Conservation (phyloP, 2,113 vertebrate species). For the Lipotes vexillifer region DNA sequence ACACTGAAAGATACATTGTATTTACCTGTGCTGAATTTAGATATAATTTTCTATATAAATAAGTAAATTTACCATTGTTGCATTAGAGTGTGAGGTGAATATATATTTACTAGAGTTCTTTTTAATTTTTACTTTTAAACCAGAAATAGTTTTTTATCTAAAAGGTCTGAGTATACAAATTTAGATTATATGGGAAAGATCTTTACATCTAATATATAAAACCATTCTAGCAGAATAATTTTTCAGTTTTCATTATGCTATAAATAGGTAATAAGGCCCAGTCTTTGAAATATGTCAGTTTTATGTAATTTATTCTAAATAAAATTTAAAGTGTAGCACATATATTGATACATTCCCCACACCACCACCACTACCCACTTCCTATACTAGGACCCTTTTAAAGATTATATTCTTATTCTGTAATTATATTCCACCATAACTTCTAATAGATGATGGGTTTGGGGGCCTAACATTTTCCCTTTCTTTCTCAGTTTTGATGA, state of each 20-base stretch:
- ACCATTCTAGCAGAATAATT: background rate
- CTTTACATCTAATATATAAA: background rate
- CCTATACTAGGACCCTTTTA: background rate
- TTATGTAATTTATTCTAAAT: background rate
- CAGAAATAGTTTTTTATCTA: background rate
- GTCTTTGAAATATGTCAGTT: background rate
- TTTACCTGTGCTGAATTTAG: background rate
- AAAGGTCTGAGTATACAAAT: background rate
- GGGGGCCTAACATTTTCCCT: background rate
- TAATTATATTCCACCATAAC: background rate
- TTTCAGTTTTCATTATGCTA: background rate
- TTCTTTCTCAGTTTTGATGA: background rate
- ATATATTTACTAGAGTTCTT: background rate
- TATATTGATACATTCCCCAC: background rate
- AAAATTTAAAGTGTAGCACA: background rate
- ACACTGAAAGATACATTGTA: background rate
- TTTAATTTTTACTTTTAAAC: constrained; percentile 18
- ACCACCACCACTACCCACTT: background rate
- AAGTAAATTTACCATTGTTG: background rate
- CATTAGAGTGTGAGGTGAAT: background rate
- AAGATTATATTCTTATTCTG: background rate
- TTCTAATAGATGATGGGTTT: background rate
- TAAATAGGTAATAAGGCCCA: background rate
- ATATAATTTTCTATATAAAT: background rate
- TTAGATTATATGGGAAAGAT: constrained; percentile 2